Conservation (phyloP, 2,888 invertebrate genomes). For the Idaea dimidiata region DNA sequence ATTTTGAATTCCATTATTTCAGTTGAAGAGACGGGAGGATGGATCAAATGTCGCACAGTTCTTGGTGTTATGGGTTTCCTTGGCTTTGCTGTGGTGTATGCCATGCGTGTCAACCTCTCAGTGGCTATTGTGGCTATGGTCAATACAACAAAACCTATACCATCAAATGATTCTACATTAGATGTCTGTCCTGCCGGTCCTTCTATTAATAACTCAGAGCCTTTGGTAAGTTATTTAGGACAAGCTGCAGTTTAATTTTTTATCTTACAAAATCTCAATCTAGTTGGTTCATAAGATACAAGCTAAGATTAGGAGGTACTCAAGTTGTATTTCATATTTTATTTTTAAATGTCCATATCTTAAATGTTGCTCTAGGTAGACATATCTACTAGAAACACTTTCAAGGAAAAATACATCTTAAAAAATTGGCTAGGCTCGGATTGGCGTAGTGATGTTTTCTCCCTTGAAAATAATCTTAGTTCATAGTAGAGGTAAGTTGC, state of each 20-base stretch:
- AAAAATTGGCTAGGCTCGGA: too few relatives aligned
- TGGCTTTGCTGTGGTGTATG: slow-evolving; percentile 94
- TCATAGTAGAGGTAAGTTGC: too few relatives aligned
- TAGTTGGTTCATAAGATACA: too few relatives aligned
- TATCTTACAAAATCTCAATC: too few relatives aligned
- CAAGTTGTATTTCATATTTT: too few relatives aligned
- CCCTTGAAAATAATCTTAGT: too few relatives aligned
- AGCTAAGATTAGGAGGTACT: too few relatives aligned
- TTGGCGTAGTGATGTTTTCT: too few relatives aligned
- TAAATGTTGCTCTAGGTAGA: too few relatives aligned
- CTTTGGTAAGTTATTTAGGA: slow-evolving; percentile 56
- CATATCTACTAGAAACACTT: too few relatives aligned
- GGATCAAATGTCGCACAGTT: slow-evolving; percentile 87
- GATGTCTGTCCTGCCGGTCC: slow-evolving; percentile 82
- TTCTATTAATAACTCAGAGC: slow-evolving; percentile 63
- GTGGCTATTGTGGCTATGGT: slow-evolving; percentile 98
- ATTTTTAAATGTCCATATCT: too few relatives aligned
- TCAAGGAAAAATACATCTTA: too few relatives aligned
- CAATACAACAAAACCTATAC: slow-evolving; percentile 84
- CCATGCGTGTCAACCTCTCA: slow-evolving; percentile 94
- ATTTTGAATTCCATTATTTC: slow-evolving; percentile 25
- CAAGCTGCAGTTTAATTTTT: neutral
- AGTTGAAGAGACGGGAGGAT: slow-evolving; percentile 83
- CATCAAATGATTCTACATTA: slow-evolving; percentile 76
- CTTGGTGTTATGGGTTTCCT: slow-evolving; percentile 92